Evolutionary conservation across 2,113 vertebrate genomes (phyloP).

Genomic region (Baryphthengus martii): DNA sequence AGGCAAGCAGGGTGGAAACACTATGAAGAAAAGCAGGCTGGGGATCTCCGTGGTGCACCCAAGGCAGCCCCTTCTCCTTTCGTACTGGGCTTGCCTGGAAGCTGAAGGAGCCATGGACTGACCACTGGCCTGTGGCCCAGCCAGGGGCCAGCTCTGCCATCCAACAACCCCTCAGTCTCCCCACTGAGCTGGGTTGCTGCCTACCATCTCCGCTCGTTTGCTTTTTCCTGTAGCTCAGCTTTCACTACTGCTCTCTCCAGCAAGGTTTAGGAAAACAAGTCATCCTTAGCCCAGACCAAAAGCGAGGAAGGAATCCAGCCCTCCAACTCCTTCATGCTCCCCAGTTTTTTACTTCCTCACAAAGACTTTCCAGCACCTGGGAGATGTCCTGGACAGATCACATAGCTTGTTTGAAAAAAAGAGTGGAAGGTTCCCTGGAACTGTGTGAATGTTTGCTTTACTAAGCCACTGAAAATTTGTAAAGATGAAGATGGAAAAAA

Average conservation of each 20-base stretch:
- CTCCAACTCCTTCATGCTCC: background rate
- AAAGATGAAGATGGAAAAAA: background rate
- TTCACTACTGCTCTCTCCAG: background rate
- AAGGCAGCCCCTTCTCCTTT: background rate
- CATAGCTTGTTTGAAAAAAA: background rate
- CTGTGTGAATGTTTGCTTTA: background rate
- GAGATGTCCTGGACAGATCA: background rate
- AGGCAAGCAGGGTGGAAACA: rapidly evolving
- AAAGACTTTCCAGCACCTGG: background rate
- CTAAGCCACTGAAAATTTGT: background rate
- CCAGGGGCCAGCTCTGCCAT: background rate
- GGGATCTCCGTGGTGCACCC: rapidly evolving
- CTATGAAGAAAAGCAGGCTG: background rate
- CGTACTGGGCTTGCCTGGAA: background rate
- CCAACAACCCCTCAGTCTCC: rapidly evolving
- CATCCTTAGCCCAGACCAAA: background rate
- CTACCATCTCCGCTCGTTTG: rapidly evolving
- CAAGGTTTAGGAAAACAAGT: background rate
- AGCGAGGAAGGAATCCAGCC: background rate
- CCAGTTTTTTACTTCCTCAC: background rate
- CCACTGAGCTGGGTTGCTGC: background rate
- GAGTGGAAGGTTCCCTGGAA: background rate
- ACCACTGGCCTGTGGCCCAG: background rate
- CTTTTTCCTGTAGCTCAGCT: background rate
- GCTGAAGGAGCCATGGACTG: rapidly evolving